These are phyloP conservation scores for Euproctis similis DNA, from an alignment of 2,888 invertebrate genomes.

Conservation along the genomic window DNA sequence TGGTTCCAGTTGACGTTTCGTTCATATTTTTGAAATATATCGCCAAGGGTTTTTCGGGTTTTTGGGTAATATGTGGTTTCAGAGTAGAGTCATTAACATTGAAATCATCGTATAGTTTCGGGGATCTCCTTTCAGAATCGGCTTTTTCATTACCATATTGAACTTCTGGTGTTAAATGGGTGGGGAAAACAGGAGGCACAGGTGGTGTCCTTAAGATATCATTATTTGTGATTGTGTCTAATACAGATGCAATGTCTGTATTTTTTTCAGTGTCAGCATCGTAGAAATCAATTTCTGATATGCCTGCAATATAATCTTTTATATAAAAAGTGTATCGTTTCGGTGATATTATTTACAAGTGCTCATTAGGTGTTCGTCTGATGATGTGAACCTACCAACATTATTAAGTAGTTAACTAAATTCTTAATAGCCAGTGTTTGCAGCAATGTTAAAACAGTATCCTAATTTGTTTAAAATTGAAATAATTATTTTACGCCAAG, in stretches of 20 bases:
- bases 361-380: no score
- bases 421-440: no score
- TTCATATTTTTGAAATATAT: conserved; percentile 53
- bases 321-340: conserved; percentile 1
- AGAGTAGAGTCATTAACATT: conserved; percentile 48
- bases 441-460: no score
- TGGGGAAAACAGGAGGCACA: conserved; percentile 57
- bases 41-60: conserved; percentile 61
- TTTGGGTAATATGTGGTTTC: conserved; percentile 65
- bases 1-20: conserved; percentile 31
- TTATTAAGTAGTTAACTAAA: no score
- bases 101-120: conserved; percentile 40
- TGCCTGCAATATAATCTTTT: conserved; percentile 55
- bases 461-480: no score
- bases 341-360: not conserved
- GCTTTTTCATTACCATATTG: conserved; percentile 70
- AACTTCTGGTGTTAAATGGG: conserved; percentile 63
- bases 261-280: conserved; percentile 43
- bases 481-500: no score
- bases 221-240: conserved; percentile 32
- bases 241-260: conserved; percentile 31
- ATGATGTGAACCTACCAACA: no score
- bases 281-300: conserved; percentile 68
- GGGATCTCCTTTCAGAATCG: conserved; percentile 50
- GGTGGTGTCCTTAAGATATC: conserved; percentile 39